phyloP scores from a whole-genome alignment of 2,797 vertebrate genomes.

The Enteromius treurensis region DNA sequence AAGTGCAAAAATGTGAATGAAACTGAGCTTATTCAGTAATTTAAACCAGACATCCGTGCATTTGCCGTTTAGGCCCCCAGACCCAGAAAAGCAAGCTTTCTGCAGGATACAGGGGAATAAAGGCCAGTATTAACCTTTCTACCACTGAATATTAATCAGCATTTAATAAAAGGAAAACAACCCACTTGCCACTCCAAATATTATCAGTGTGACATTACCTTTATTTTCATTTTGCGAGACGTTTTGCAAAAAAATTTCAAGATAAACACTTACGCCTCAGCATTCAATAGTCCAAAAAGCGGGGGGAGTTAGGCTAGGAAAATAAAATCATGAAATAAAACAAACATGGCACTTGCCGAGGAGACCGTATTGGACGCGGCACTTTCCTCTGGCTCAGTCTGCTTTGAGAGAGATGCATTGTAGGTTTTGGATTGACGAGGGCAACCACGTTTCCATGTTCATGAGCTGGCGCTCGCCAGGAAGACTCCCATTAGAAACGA shows the following conservation, averaged over 20 bases:
- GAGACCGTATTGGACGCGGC: constrained; percentile 56
- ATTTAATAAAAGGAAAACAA: constrained; percentile 95
- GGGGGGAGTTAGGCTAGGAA: constrained; percentile 54
- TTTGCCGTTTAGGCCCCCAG: constrained; percentile 58
- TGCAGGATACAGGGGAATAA: constrained; percentile 88
- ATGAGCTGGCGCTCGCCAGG: constrained; percentile 45
- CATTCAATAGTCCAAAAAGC: constrained; percentile 64
- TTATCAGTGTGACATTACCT: constrained; percentile 81
- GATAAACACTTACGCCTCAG: constrained; percentile 66
- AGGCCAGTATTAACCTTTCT: constrained; percentile 88
- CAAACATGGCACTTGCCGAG: constrained; percentile 71
- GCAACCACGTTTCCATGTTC: constrained; percentile 66
- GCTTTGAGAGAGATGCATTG: constrained; percentile 32
- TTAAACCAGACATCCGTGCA: constrained; percentile 86
- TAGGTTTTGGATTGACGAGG: constrained; percentile 54
- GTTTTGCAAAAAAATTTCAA: constrained; percentile 70
- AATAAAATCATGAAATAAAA: constrained; percentile 70
- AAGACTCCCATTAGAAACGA: constrained; percentile 42
- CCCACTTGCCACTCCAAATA: constrained; percentile 91
- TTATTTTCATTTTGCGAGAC: constrained; percentile 74
- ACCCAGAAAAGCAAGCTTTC: constrained; percentile 75
- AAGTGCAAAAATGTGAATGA: constrained; percentile 59
- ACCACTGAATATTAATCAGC: constrained; percentile 95
- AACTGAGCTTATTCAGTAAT: constrained; percentile 82
- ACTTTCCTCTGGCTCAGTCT: constrained; percentile 35